Base-by-base conservation (phyloP, 2,888 invertebrate species). In the Pheosia gnoma region DNA sequence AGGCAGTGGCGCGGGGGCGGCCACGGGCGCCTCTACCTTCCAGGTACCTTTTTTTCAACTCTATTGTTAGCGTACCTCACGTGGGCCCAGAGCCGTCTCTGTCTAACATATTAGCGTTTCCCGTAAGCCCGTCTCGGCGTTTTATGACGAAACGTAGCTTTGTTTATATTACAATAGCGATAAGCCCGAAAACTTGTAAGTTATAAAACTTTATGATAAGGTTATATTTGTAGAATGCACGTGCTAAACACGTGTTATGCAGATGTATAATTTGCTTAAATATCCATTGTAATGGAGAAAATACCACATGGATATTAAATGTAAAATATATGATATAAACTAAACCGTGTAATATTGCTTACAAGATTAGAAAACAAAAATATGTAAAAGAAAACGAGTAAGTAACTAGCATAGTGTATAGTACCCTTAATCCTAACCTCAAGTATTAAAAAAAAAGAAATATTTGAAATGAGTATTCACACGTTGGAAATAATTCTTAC, bases 51-150 rank as follows among this genome's bases (percentile, higher is more conserved):
- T 78, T 88, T 90, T 90, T 90, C 78, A 85, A 83, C 84, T 84
- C 93, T 90, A 91, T 93, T 92, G 93, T 93, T 90, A 88, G 87
- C 87, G 75, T 85, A 80, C 80, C 87, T 88, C 92, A 91, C 91
- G 91, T 93, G 91, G 88, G 86, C 78, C 80, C 75, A 73, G 63
- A 59, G 63, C 79, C 67, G 67, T 91, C 89, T 85, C 87, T 82
- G 65, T 91, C 85, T 80, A 61, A 62, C 84, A 66, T 66, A 68
- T 68, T 66, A 65, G 57, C 60, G 60, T 58, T 60, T 63, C 63
- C 52, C 64, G 71, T 81, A 79, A 70, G 57, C 63, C 63, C 67
- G 63, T 88, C 83, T 85, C 82, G 61, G 37, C 72, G 72, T 72
- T 79, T 81, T 79, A 80, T 69, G 74, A 71, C 66, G 65, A 73